Evolutionary conservation across 2,888 invertebrate genomes (phyloP).

Genomic region (Pterostichus niger): DNA sequence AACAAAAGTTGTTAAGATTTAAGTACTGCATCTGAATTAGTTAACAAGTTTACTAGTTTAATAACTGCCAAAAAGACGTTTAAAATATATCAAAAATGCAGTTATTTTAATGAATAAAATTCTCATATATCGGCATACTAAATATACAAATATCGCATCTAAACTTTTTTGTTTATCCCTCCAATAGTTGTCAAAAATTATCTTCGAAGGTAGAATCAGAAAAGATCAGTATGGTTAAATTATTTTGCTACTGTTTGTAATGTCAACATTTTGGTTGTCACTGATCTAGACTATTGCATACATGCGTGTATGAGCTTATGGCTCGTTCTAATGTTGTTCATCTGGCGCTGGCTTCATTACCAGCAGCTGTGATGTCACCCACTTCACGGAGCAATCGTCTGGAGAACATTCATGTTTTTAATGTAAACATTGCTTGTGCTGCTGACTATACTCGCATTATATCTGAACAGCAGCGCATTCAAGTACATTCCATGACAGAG

Average conservation of each 20-base stretch:
- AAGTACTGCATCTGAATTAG: no score
- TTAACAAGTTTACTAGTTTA: no score
- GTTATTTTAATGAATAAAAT: no score
- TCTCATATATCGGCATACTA: no score
- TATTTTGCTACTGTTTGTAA: not conserved
- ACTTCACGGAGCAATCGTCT: constrained; percentile 29
- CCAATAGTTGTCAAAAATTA: no score
- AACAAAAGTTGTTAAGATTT: no score
- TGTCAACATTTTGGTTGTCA: not conserved
- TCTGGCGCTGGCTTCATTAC: constrained; percentile 20
- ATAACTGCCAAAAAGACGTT: no score
- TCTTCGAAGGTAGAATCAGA: no score
- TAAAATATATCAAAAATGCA: no score
- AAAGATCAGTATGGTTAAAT: no score
- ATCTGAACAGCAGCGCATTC: not conserved
- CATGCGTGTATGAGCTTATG: not conserved
- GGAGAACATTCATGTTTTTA: constrained; percentile 16
- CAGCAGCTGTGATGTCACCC: constrained; percentile 44
- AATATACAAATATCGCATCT: no score
- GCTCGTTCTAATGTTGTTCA: not conserved
- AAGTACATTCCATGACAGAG: constrained; percentile 7
- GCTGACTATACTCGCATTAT: constrained; percentile 4
- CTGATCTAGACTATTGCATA: not conserved
- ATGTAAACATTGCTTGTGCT: constrained; percentile 25
- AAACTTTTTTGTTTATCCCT: no score